phyloP scores from a whole-genome alignment of 2,797 vertebrate genomes.

The Nannoperca obscura region DNA sequence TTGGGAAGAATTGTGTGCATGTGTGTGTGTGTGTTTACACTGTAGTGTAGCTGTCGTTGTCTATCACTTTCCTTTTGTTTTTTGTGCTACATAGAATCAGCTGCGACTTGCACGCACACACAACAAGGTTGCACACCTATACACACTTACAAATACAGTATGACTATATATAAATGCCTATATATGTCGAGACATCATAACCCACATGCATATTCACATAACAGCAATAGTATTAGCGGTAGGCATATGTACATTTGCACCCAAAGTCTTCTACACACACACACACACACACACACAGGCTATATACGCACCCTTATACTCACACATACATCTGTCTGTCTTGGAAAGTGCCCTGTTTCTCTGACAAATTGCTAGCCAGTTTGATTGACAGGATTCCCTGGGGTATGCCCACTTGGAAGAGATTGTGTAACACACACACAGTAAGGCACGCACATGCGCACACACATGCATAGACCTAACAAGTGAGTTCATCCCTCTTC shows the following conservation, averaged over 20 bases:
- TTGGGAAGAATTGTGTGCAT: conserved; percentile 10
- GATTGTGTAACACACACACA: not conserved
- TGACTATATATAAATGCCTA: not conserved
- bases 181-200: conserved; percentile 9
- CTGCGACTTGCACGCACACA: not conserved
- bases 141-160: not conserved
- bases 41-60: conserved; percentile 25
- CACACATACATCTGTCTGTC: conserved; percentile 33
- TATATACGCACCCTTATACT: not conserved
- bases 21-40: not conserved
- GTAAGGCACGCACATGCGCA: not conserved
- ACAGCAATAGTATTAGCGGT: not conserved
- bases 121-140: not conserved
- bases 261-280: not conserved
- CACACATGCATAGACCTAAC: not conserved
- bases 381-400: conserved; percentile 70
- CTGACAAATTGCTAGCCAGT: conserved; percentile 65
- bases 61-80: conserved; percentile 27
- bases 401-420: conserved; percentile 50
- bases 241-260: not conserved
- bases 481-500: conserved; percentile 1
- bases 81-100: conserved; percentile 1
- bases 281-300: not conserved
- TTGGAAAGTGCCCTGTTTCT: conserved; percentile 61
- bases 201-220: not conserved